Conservation (phyloP, 2,113 vertebrate species). For the Sminthopsis crassicaudata region DNA sequence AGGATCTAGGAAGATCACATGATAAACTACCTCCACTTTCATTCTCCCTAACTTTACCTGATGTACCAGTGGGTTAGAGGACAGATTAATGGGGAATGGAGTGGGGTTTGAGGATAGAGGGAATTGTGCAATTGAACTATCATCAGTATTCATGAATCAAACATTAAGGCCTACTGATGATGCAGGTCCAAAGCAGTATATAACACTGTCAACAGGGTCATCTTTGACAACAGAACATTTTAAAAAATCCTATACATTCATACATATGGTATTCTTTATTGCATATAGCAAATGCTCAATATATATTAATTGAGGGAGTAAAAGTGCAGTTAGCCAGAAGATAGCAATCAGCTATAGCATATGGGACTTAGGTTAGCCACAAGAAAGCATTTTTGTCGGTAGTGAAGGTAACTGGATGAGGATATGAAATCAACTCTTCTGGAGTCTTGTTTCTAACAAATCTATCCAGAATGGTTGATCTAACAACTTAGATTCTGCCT, state of each 20-base stretch:
- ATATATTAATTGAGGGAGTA: not conserved
- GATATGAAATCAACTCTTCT: not conserved
- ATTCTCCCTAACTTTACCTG: not conserved
- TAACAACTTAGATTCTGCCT: not conserved
- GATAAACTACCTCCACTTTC: not conserved
- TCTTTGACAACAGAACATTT: not conserved
- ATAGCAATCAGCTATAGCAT: not conserved
- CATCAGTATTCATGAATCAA: not conserved
- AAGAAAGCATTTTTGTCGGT: not conserved
- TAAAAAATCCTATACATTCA: not conserved
- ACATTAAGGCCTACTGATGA: slow-evolving; percentile 5
- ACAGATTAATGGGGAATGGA: not conserved
- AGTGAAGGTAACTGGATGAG: not conserved
- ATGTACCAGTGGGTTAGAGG: not conserved
- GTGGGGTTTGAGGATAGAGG: not conserved
- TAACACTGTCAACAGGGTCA: not conserved
- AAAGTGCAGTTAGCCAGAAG: not conserved
- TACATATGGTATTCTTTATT: not conserved
- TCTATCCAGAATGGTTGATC: not conserved
- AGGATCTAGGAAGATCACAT: not conserved
- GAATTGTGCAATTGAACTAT: not conserved
- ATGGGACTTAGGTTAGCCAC: not conserved
- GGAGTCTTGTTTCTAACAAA: not conserved
- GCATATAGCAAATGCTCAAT: not conserved
- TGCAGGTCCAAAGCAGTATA: not conserved